Base-by-base conservation (phyloP, 2,113 vertebrate genomes). In the Prietella phreatophila region DNA sequence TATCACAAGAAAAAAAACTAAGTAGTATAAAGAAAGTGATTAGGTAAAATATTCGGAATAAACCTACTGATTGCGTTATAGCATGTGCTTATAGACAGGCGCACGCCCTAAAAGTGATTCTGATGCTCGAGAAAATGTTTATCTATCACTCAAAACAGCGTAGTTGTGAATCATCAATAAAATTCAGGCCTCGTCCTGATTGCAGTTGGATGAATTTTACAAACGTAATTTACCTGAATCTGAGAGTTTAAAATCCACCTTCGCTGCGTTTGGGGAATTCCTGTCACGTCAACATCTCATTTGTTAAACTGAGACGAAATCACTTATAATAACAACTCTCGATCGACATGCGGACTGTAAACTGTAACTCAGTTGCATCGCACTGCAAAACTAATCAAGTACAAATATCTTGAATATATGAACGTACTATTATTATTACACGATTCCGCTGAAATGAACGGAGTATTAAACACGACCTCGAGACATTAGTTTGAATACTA, bases 201-300 rank as follows among this genome's bases (percentile, higher is more conserved):
- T 61, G 60, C 82, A 53, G 89, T 65, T 27, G 71, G 89, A 93
- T 93, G 88, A 92, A 92, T 93, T 93, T 92, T 92, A 92, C 86
- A 93, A 93, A 93, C 89, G 88, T 83, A 91, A 89, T 93, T 91
- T 5, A 91, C 93, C 89, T 92, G 90, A 92, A 92, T 91, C 84
- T 91, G 89, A 93, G 91, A 89, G 60, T 89, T 87, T 85, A 86
- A 90, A 88, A 78, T 90, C 89, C 67, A 91, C 88, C 53, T 84
- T 79, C 42, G 25, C 13, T n/a, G 75, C 2, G 11, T 79, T 30
- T 0, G 47, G 76, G 75, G 76, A 50, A 79, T 79, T 30, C 2
- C 5, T 9, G 76, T 53, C 13, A 27, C 47, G 14, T 53, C 36
- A 73, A 20, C 1, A 20, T 13, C 47, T 11, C 9, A 9, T 39